Evolutionary conservation across 2,797 vertebrate species (phyloP).

Genomic region (Spinus olivaceus): DNA sequence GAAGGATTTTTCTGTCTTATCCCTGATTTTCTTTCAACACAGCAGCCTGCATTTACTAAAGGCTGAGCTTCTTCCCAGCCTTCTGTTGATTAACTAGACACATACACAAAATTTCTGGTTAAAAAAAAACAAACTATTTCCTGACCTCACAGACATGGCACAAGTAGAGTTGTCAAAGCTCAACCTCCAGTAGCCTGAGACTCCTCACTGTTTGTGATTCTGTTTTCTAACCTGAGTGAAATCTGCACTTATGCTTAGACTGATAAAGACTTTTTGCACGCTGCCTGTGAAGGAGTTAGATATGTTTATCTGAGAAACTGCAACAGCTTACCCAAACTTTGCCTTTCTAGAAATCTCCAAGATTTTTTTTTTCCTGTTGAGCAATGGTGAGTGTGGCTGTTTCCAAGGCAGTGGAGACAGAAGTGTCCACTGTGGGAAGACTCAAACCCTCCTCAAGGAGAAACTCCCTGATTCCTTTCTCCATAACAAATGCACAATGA

Average conservation of each 20-base stretch:
- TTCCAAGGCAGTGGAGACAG: neutral
- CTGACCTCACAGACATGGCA: neutral
- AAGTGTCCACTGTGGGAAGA: fast-evolving
- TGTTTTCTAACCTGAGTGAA: neutral
- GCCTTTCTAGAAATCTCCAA: neutral
- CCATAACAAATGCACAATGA: fast-evolving
- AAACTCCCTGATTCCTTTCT: neutral
- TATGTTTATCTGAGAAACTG: neutral
- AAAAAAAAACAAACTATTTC: neutral
- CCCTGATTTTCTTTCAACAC: neutral
- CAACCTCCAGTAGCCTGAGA: fast-evolving
- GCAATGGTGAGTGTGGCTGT: too few species aligned
- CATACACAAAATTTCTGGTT: neutral
- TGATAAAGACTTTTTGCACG: neutral
- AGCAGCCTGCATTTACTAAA: neutral
- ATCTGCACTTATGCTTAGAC: neutral
- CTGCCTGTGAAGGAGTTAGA: neutral
- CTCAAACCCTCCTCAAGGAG: neutral
- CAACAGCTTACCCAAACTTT: neutral
- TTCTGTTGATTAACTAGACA: neutral
- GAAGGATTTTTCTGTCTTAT: neutral
- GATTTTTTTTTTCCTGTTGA: neutral
- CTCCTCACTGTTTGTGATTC: neutral
- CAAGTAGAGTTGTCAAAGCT: neutral
- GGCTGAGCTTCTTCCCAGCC: neutral